Conservation (phyloP, 2,888 invertebrate species). For the Vandiemenella viatica region DNA sequence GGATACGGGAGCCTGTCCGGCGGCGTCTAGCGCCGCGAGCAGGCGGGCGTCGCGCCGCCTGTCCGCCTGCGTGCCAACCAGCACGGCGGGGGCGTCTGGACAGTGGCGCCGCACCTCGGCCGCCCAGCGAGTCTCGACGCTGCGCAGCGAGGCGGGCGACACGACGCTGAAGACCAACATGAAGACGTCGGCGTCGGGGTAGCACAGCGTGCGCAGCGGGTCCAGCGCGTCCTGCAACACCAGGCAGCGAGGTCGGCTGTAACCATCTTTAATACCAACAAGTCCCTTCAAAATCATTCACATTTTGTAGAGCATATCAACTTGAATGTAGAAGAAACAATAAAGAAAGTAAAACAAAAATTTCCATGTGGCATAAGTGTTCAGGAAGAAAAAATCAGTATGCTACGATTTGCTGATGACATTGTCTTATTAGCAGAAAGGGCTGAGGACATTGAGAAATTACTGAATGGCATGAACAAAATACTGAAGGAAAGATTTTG, state of each 20-base stretch:
- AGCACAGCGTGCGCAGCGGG: constrained; percentile 74
- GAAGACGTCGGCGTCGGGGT: constrained; percentile 85
- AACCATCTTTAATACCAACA: too few species aligned
- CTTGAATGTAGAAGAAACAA: too few species aligned
- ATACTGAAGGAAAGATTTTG: too few species aligned
- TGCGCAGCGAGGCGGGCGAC: constrained; percentile 71
- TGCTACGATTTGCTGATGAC: too few species aligned
- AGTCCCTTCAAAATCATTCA: too few species aligned
- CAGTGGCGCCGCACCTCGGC: constrained; percentile 49
- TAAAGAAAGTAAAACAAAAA: too few species aligned
- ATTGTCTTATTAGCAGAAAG: too few species aligned
- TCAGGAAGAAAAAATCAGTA: too few species aligned
- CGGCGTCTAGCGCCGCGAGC: constrained; percentile 39
- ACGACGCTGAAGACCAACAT: constrained; percentile 86
- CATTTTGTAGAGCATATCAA: too few species aligned
- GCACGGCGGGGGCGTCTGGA: constrained; percentile 28
- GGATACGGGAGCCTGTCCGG: constrained; percentile 58
- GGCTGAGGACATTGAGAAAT: too few species aligned
- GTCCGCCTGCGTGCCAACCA: constrained; percentile 39
- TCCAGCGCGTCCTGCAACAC: constrained; percentile 71
- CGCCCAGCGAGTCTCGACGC: constrained; percentile 74
- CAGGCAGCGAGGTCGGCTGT: neutral
- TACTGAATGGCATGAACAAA: too few species aligned
- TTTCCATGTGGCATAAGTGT: too few species aligned
- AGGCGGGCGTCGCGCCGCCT: constrained; percentile 31